These are phyloP conservation scores for Champsocephalus gunnari DNA, from an alignment of 2,797 vertebrate genomes.

Conservation along the genomic window DNA sequence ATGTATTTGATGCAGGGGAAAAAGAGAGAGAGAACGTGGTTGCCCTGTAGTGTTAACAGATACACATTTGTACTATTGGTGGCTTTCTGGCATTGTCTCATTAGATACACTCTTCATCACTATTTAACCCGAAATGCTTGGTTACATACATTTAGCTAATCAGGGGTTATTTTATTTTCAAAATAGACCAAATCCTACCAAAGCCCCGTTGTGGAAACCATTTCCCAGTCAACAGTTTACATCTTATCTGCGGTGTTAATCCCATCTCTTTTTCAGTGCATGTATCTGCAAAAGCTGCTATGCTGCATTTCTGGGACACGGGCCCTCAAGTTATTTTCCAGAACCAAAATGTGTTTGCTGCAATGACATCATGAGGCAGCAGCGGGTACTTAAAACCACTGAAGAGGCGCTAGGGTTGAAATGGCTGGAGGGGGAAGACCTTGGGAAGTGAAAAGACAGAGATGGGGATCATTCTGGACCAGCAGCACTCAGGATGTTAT, in stretches of 20 bases:
- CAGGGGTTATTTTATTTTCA: background rate
- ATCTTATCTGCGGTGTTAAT: constrained; percentile 57
- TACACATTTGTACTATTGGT: background rate
- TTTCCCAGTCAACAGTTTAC: constrained; percentile 49
- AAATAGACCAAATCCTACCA: constrained; percentile 45
- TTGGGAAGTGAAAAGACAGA: constrained; percentile 34
- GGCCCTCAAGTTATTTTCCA: constrained; percentile 44
- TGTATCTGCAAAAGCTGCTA: constrained; percentile 51
- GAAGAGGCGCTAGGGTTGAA: constrained; percentile 27
- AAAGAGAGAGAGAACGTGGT: background rate
- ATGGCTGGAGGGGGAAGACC: constrained; percentile 42
- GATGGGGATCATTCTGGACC: constrained; percentile 47
- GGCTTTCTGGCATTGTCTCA: constrained; percentile 30
- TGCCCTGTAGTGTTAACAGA: background rate
- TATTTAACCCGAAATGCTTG: constrained; percentile 24
- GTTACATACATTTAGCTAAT: constrained; percentile 24
- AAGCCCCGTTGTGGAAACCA: constrained; percentile 25
- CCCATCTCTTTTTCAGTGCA: constrained; percentile 43
- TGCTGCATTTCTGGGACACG: constrained; percentile 37
- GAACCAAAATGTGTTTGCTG: constrained; percentile 25
- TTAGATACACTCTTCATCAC: constrained; percentile 30
- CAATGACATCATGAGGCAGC: constrained; percentile 35
- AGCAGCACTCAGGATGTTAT: constrained; percentile 34
- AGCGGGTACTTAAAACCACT: constrained; percentile 19
- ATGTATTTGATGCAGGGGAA: constrained; percentile 29